phyloP scores from a whole-genome alignment of 2,113 vertebrate species.

The Jaculus jaculus region DNA sequence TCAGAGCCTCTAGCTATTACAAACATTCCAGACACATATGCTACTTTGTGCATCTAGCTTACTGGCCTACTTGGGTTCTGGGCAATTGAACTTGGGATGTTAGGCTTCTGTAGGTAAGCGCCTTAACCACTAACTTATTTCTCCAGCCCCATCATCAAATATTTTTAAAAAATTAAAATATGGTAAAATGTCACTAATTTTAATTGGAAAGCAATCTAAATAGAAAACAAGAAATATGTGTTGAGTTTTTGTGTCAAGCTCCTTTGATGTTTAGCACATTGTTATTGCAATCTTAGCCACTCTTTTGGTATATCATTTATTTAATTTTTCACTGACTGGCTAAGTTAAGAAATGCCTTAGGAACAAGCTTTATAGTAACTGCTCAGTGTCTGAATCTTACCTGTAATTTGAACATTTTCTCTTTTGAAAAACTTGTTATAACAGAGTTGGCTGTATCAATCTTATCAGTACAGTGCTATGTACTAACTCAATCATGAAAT shows the following conservation, averaged over 20 bases:
- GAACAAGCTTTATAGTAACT: neutral
- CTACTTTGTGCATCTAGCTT: too few species aligned
- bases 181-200: neutral
- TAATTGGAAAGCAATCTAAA: neutral
- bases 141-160: too few species aligned
- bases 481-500: neutral
- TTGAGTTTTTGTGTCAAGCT: neutral
- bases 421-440: neutral
- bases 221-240: neutral
- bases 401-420: neutral
- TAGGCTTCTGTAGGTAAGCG: too few species aligned
- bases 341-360: neutral
- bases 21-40: too few species aligned
- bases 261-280: neutral
- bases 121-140: too few species aligned
- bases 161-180: neutral
- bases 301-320: neutral
- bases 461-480: too few species aligned
- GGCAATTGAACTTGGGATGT: too few species aligned
- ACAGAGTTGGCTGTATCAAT: neutral
- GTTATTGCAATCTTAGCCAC: neutral
- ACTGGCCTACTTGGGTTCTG: too few species aligned
- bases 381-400: neutral
- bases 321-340: neutral
- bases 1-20: too few species aligned